Evolutionary conservation across 2,797 vertebrate genomes (phyloP).

Genomic region (Amblyopsis hoosieri): DNA sequence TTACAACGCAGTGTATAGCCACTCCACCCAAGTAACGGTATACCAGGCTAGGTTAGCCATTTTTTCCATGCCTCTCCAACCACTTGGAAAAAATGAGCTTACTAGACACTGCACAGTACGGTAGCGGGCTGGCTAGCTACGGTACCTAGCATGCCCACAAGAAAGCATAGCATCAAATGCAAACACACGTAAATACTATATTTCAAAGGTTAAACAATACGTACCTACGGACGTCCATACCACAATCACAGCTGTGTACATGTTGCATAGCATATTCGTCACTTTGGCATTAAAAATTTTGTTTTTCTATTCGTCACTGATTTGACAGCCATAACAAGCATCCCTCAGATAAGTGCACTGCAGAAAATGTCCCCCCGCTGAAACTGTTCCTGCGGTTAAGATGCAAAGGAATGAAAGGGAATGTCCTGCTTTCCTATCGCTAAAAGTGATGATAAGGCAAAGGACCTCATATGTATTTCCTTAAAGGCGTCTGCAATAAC

Average conservation of each 20-base stretch:
- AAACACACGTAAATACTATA: neutral
- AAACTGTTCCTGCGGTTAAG: too few relatives aligned
- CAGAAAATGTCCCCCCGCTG: too few relatives aligned
- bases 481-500: too few relatives aligned
- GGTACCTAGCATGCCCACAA: conserved; percentile 12
- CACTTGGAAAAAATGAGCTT: conserved; percentile 50
- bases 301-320: conserved; percentile 44
- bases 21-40: conserved; percentile 24
- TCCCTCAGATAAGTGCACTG: conserved; percentile 41
- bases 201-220: conserved; percentile 48
- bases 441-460: too few relatives aligned
- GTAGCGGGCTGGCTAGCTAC: conserved; percentile 48
- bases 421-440: too few relatives aligned
- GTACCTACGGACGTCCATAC: conserved; percentile 75
- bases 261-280: conserved; percentile 46
- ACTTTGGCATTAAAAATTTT: conserved; percentile 49
- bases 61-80: conserved; percentile 47
- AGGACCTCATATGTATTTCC: too few relatives aligned
- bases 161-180: conserved; percentile 2
- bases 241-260: conserved; percentile 65
- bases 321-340: conserved; percentile 75
- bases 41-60: conserved; percentile 37
- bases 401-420: too few relatives aligned
- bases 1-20: neutral
- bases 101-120: conserved; percentile 27